Conservation (phyloP, 2,888 invertebrate species). For the Oxyteleia sp. region DNA sequence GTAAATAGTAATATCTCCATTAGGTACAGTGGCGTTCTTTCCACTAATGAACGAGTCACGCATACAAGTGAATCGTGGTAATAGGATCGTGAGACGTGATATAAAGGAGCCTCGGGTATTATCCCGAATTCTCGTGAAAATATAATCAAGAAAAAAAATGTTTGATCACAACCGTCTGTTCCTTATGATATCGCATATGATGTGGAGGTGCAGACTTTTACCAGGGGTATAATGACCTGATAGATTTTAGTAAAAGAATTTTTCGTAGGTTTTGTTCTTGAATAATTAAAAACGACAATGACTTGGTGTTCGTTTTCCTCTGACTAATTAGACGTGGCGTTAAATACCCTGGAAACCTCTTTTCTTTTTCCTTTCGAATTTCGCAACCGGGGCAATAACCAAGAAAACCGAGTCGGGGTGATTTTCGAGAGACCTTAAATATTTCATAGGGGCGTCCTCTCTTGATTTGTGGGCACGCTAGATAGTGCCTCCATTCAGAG, state of each 20-base stretch:
- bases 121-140: constrained; percentile 11
- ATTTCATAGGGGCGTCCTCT: constrained; percentile 25
- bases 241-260: constrained; percentile 2
- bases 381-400: constrained; percentile 12
- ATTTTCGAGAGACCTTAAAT: constrained; percentile 43
- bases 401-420: constrained; percentile 15
- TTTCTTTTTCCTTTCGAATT: constrained; percentile 8
- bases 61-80: constrained; percentile 12
- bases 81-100: constrained; percentile 17
- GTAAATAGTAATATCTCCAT: constrained; percentile 16
- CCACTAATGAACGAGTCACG: constrained; percentile 8
- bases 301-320: background rate
- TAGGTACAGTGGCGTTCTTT: constrained; percentile 13
- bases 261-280: background rate
- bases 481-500: constrained; percentile 23
- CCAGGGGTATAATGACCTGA: constrained; percentile 13
- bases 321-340: constrained; percentile 10
- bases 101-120: constrained; percentile 18
- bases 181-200: constrained; percentile 3
- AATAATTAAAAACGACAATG: background rate
- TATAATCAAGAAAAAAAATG: constrained; percentile 21
- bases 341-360: background rate
- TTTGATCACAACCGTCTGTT: constrained; percentile 25
- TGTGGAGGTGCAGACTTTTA: constrained; percentile 16
- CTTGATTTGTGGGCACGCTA: constrained; percentile 19